phyloP scores from a whole-genome alignment of 2,797 vertebrate species.

The Streptopelia turtur region DNA sequence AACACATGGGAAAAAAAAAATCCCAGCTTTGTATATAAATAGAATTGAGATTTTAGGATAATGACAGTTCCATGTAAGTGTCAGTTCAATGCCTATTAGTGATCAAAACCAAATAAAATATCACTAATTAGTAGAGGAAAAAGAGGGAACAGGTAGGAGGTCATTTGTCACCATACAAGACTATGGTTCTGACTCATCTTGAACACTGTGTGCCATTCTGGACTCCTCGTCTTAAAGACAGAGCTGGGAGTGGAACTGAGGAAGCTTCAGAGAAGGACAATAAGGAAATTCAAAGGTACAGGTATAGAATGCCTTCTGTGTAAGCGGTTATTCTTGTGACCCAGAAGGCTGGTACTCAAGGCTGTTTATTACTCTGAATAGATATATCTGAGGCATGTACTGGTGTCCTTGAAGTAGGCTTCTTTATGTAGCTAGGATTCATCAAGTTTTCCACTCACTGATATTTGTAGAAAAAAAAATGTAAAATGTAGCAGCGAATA shows the following conservation, averaged over 20 bases:
- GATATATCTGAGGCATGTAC: neutral
- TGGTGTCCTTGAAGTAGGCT: neutral
- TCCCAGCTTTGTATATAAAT: neutral
- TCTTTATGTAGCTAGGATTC: neutral
- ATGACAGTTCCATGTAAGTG: neutral
- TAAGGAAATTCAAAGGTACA: neutral
- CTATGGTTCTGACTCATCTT: neutral
- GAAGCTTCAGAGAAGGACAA: neutral
- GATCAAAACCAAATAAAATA: neutral
- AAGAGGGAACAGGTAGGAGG: neutral
- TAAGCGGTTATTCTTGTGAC: neutral
- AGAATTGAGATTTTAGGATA: neutral
- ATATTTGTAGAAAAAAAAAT: neutral
- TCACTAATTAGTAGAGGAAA: neutral
- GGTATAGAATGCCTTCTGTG: neutral
- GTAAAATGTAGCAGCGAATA: neutral
- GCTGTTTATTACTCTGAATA: neutral
- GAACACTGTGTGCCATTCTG: accelerated
- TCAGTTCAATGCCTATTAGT: neutral
- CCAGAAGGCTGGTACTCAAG: neutral
- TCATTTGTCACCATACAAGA: neutral
- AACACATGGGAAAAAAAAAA: neutral
- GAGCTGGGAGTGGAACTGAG: neutral
- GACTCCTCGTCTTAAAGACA: neutral
- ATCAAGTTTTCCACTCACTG: neutral